Percentiles rank a stretch among this genome's conserved stretches.
Conservation (phyloP, 2,888 invertebrate genomes). For the Lasioglossum marginatum region DNA sequence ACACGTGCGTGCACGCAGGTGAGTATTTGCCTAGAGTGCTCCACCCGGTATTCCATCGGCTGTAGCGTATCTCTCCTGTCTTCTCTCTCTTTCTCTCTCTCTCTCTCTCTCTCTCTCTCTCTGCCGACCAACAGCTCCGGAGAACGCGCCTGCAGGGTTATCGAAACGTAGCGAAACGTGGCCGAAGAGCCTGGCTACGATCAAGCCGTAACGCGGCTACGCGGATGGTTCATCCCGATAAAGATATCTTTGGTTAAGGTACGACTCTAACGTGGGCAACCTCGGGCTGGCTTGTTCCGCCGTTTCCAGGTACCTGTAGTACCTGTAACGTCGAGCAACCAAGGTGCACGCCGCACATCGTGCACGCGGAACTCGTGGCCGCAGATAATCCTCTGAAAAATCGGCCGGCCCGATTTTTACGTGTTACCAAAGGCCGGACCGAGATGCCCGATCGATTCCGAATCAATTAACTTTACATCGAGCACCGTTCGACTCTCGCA, state of each 20-base stretch:
- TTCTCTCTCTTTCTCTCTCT: neutral
- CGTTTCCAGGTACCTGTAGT: conserved; percentile 61
- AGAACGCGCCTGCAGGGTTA: conserved; percentile 69
- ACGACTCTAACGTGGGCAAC: conserved; percentile 67
- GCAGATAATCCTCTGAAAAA: conserved; percentile 49
- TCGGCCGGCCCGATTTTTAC: conserved; percentile 23
- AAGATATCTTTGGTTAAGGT: conserved; percentile 73
- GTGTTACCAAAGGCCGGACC: conserved; percentile 16
- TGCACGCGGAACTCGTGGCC: conserved; percentile 55
- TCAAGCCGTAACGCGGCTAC: conserved; percentile 71
- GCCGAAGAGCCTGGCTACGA: conserved; percentile 61
- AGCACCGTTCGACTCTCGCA: conserved; percentile 1
- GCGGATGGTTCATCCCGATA: conserved; percentile 72
- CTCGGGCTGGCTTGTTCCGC: conserved; percentile 53
- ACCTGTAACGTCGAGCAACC: conserved; percentile 46
- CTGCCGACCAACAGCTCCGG: conserved; percentile 34
- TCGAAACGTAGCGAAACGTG: conserved; percentile 70
- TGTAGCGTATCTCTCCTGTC: neutral
- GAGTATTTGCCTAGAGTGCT: conserved; percentile 66
- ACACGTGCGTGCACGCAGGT: conserved; percentile 43
- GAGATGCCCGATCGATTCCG: conserved; percentile 51
- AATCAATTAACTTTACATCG: conserved; percentile 54
- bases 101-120: neutral
- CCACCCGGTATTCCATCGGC: conserved; percentile 64
- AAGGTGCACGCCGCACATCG: conserved; percentile 35